These are phyloP conservation scores for Agrenia bidenticulata DNA, from an alignment of 2,888 invertebrate species.

Conservation along the genomic window DNA sequence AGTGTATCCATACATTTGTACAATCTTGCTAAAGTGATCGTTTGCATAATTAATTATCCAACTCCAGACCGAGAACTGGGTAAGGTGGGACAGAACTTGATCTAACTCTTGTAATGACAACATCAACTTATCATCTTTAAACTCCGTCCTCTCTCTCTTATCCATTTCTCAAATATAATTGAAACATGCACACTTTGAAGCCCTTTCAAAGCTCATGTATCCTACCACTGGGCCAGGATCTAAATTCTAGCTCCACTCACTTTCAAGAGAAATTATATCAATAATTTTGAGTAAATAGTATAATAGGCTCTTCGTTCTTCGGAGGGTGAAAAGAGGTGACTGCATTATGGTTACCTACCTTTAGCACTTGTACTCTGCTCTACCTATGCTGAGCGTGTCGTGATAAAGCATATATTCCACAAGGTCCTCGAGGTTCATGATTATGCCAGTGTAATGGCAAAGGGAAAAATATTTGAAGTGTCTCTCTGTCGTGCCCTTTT, in stretches of 20 bases:
- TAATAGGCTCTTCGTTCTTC: no score
- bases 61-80: not conserved
- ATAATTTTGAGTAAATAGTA: no score
- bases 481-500: constrained; percentile 31
- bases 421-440: no score
- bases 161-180: constrained; percentile 11
- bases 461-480: constrained; percentile 25
- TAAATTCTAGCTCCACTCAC: no score
- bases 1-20: not conserved
- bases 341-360: no score
- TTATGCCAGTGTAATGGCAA: not conserved
- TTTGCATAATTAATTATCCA: constrained; percentile 17
- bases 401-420: no score
- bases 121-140: constrained; percentile 9
- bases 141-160: constrained; percentile 4
- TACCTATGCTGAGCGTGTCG: no score
- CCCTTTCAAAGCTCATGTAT: no score
- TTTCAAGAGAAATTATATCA: no score
- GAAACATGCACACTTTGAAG: constrained; percentile 4
- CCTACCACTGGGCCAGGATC: no score
- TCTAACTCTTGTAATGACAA: constrained; percentile 10
- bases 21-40: constrained; percentile 4
- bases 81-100: constrained; percentile 3
- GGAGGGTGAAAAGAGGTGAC: no score
- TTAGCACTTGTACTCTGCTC: no score